These are phyloP conservation scores for Sakesphorus luctuosus DNA, from an alignment of 2,113 vertebrate genomes.

Conservation along the genomic window DNA sequence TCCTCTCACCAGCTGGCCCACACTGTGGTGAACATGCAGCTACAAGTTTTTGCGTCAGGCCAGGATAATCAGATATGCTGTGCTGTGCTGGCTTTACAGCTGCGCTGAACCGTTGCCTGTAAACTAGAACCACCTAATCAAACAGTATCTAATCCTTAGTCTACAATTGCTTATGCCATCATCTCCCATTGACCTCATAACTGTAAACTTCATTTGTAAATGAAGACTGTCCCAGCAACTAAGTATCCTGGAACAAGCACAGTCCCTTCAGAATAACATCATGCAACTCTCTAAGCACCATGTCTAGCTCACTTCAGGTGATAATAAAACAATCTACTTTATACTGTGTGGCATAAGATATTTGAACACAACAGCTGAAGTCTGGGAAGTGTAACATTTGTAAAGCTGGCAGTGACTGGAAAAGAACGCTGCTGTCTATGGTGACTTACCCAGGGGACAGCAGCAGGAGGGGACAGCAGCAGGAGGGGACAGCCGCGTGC, in stretches of 20 bases:
- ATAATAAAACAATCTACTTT: neutral
- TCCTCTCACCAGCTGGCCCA: neutral
- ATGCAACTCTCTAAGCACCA: fast-evolving
- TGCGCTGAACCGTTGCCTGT: neutral
- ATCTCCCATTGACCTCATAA: neutral
- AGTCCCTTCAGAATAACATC: neutral
- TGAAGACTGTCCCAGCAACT: neutral
- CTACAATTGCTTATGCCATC: neutral
- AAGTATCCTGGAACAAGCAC: neutral
- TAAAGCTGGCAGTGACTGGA: neutral
- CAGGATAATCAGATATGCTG: neutral
- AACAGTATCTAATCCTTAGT: neutral
- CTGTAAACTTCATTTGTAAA: neutral
- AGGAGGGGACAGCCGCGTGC: neutral
- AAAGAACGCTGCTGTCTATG: neutral
- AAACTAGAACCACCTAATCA: neutral
- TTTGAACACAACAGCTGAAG: neutral
- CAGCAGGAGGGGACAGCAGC: neutral
- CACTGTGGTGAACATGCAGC: fast-evolving
- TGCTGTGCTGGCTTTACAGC: neutral
- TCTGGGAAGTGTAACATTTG: neutral
- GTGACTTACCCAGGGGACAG: neutral
- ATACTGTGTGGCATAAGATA: neutral
- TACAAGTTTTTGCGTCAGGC: fast-evolving
- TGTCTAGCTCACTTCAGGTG: neutral